Evolutionary conservation across 1,140 invertebrate species (phyloP).

Genomic region (Bombus pascuorum): DNA sequence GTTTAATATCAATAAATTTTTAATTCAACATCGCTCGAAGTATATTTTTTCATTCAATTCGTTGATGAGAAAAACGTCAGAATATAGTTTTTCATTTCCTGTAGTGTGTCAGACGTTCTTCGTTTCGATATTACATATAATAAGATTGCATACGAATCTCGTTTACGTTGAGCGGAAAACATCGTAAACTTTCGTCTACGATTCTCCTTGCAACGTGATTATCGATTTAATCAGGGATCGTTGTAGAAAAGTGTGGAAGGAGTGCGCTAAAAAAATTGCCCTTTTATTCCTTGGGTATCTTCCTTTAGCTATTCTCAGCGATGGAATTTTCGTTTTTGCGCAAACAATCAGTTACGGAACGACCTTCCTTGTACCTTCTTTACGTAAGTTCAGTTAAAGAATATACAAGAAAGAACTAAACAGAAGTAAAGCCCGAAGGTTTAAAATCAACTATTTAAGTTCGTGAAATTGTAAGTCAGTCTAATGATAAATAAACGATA

Average conservation of each 20-base stretch:
- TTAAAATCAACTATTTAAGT: neutral
- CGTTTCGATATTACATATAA: neutral
- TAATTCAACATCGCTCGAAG: too few relatives aligned
- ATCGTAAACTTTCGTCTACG: neutral
- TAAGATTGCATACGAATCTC: neutral
- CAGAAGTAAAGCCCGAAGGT: neutral
- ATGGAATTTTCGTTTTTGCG: neutral
- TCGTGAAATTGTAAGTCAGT: neutral
- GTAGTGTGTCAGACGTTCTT: neutral
- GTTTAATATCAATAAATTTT: too few relatives aligned
- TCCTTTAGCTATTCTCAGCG: too few relatives aligned
- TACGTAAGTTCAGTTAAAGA: neutral
- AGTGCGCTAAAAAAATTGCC: neutral
- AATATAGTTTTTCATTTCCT: too few relatives aligned
- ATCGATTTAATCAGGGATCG: constrained; percentile 7
- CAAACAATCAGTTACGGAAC: neutral
- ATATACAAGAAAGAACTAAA: neutral
- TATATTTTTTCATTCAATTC: too few relatives aligned
- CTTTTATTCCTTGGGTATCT: neutral
- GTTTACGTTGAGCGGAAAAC: neutral
- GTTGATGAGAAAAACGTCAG: too few relatives aligned
- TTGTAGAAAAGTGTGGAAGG: too few relatives aligned
- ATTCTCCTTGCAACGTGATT: neutral
- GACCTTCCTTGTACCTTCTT: neutral
- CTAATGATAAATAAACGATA: neutral